Evolutionary conservation across 2,888 invertebrate genomes (phyloP).

Genomic region (Oxytorus armatus): DNA sequence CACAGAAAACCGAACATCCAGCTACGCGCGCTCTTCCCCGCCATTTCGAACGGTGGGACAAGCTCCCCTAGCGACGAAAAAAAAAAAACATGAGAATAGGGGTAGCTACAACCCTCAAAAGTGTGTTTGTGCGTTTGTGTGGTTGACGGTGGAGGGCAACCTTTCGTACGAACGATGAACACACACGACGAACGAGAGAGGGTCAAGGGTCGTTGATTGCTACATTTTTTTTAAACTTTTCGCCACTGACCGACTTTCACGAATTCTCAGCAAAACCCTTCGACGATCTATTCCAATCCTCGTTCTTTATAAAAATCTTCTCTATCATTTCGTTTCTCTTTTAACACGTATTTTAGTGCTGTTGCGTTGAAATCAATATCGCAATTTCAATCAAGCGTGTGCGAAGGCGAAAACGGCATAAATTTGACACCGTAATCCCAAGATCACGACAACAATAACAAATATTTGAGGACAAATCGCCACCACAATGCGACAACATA

Average conservation of each 20-base stretch:
- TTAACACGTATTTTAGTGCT: too few relatives aligned
- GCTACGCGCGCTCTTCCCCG: background rate
- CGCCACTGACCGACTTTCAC: constrained; percentile 15
- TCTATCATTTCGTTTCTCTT: too few relatives aligned
- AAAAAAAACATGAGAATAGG: background rate
- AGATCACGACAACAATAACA: too few relatives aligned
- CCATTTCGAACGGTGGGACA: background rate
- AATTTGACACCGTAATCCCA: too few relatives aligned
- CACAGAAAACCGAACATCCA: background rate
- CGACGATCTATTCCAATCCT: too few relatives aligned
- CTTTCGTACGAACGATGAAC: background rate
- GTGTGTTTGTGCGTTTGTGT: background rate
- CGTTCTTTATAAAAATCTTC: too few relatives aligned
- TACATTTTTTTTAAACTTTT: constrained; percentile 1
- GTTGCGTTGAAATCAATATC: too few relatives aligned
- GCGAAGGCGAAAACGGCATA: too few relatives aligned
- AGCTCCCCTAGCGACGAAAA: background rate
- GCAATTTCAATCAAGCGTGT: too few relatives aligned
- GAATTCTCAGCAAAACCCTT: background rate
- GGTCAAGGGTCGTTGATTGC: constrained; percentile 16
- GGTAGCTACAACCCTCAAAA: background rate
- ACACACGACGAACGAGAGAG: background rate
- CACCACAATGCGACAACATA: too few relatives aligned
- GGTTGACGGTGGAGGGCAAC: too few relatives aligned
- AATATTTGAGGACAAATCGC: too few relatives aligned